A percentile compares a stretch with the other conserved stretches of the same genome.
These are phyloP conservation scores for Magallana gigas DNA, from an alignment of 1,140 invertebrate genomes.

Conservation along the genomic window DNA sequence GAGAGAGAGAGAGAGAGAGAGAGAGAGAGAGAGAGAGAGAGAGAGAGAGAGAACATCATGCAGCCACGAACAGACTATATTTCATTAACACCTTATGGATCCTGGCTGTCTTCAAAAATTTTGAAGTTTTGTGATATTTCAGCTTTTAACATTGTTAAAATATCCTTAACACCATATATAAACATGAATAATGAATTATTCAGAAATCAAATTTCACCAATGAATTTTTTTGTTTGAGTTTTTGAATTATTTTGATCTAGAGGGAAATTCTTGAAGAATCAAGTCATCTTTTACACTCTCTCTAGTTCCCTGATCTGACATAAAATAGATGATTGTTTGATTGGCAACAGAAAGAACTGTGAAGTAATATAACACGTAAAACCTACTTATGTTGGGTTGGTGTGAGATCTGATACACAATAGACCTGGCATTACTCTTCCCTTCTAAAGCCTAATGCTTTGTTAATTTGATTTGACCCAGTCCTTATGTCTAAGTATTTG, in stretches of 20 bases:
- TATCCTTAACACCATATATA: not conserved
- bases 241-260: not conserved
- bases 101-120: too few species aligned
- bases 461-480: slow-evolving; percentile 7
- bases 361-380: slow-evolving; percentile 35
- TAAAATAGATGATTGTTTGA: slow-evolving; percentile 24
- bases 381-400: not conserved
- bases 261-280: not conserved
- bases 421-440: not conserved
- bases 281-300: not conserved
- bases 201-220: not conserved
- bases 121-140: too few species aligned
- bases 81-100: too few species aligned
- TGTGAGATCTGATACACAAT: slow-evolving; percentile 1
- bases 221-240: not conserved
- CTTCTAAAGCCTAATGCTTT: not conserved
- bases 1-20: too few species aligned
- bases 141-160: too few species aligned
- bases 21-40: too few species aligned
- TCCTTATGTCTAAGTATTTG: slow-evolving; percentile 1
- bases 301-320: not conserved
- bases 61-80: too few species aligned
- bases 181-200: not conserved
- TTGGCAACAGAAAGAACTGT: not conserved
- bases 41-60: too few species aligned